These are phyloP conservation scores for Anaspis maculata DNA, from an alignment of 2,888 invertebrate species.

Conservation along the genomic window DNA sequence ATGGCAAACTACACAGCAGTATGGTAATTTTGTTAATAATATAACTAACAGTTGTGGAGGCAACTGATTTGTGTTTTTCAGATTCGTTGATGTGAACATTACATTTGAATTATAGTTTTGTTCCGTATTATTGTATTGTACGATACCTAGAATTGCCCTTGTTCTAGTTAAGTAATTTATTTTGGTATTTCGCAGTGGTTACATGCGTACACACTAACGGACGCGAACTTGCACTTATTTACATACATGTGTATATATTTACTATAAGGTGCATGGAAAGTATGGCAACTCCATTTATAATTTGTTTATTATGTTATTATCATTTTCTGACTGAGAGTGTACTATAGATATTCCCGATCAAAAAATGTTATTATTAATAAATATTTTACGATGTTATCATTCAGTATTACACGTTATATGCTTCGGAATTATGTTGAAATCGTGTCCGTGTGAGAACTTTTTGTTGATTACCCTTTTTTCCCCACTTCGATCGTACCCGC, in stretches of 20 bases:
- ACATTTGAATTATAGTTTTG: conserved; percentile 27
- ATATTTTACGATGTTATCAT: conserved; percentile 17
- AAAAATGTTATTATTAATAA: conserved; percentile 23
- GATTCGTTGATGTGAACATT: conserved; percentile 41
- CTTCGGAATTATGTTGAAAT: no score
- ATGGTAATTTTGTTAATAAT: conserved; percentile 34
- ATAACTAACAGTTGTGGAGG: conserved; percentile 28
- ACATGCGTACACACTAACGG: conserved; percentile 4
- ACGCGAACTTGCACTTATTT: no score
- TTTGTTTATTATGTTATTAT: conserved; percentile 20
- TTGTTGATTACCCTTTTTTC: conserved; percentile 5
- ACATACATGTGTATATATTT: conserved; percentile 9
- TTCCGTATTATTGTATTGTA: no score
- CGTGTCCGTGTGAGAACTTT: conserved; percentile 4
- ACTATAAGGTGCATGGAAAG: conserved; percentile 20
- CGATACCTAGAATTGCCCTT: conserved; percentile 27
- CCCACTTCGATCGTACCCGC: conserved; percentile 5
- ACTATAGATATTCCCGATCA: conserved; percentile 26
- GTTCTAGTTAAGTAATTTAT: conserved; percentile 19
- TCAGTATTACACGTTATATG: no score
- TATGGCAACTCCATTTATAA: conserved; percentile 27
- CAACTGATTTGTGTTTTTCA: conserved; percentile 33
- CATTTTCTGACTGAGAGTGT: conserved; percentile 28
- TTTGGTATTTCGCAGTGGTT: no score
- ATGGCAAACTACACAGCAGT: conserved; percentile 40